Percentiles rank a stretch among this genome's conserved stretches.
Conservation (phyloP, 2,113 vertebrate genomes). For the Oncorhynchus keta region DNA sequence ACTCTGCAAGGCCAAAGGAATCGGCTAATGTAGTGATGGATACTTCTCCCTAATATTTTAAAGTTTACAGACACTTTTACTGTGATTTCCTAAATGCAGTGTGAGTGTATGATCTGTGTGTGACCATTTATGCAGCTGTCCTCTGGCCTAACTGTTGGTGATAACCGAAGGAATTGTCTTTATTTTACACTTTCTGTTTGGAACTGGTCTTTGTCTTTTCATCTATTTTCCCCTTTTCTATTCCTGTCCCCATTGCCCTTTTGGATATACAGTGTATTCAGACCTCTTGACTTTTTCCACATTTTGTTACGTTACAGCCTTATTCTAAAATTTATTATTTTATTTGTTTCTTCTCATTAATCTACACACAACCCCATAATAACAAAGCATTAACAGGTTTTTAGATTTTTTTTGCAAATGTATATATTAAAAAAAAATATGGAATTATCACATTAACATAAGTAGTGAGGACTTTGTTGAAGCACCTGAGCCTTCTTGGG, state of each 20-base stretch:
- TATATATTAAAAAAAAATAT: too few relatives aligned
- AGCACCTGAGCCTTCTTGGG: too few relatives aligned
- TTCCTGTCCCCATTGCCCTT: constrained; percentile 17
- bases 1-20: not conserved
- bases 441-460: too few relatives aligned
- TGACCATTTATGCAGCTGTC: not conserved
- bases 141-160: not conserved
- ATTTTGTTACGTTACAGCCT: too few relatives aligned
- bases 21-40: not conserved
- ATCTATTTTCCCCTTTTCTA: constrained; percentile 4
- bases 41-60: constrained; percentile 10
- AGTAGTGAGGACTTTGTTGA: too few relatives aligned
- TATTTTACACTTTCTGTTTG: constrained; percentile 1
- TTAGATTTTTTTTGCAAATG: too few relatives aligned
- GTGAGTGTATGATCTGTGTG: constrained; percentile 9
- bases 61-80: constrained; percentile 58
- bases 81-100: constrained; percentile 21
- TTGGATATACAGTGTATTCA: constrained; percentile 1
- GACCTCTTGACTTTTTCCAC: too few relatives aligned
- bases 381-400: too few relatives aligned
- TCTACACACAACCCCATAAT: too few relatives aligned
- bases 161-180: not conserved
- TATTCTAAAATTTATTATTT: too few relatives aligned
- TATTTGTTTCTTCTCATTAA: too few relatives aligned
- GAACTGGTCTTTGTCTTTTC: too few relatives aligned